These are phyloP conservation scores for Malurus cyaneus DNA, from an alignment of 2,113 vertebrate species.

Conservation along the genomic window DNA sequence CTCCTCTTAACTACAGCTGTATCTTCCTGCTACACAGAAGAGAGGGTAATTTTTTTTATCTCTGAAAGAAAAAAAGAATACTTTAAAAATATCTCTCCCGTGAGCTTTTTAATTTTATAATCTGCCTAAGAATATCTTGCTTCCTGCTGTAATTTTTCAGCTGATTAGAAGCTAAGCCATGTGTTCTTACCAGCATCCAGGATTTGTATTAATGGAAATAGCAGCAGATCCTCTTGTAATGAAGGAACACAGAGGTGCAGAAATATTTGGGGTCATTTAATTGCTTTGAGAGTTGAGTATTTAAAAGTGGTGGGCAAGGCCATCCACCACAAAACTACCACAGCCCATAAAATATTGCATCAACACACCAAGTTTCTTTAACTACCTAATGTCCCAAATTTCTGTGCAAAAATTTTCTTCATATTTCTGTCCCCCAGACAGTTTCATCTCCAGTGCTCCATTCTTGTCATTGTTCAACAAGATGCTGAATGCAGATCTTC, in stretches of 20 bases:
- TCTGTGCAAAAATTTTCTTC: not conserved
- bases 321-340: not conserved
- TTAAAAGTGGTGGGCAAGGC: not conserved
- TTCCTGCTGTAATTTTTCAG: constrained; percentile 38
- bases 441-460: not conserved
- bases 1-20: not conserved
- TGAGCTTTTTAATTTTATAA: constrained; percentile 16
- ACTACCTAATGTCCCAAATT: accelerated
- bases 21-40: not conserved
- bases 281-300: not conserved
- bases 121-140: not conserved
- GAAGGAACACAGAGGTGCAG: not conserved
- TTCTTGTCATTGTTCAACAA: not conserved
- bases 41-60: not conserved
- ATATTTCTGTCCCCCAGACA: not conserved
- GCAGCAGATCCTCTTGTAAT: not conserved
- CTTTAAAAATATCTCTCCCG: not conserved
- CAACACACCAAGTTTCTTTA: not conserved
- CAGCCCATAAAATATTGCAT: not conserved
- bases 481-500: not conserved
- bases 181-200: not conserved
- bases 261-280: not conserved
- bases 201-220: not conserved
- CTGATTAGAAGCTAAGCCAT: not conserved
- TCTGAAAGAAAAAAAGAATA: not conserved